Percentiles rank a stretch among this genome's conserved stretches.
Conservation (phyloP, 2,113 vertebrate species). For the Phocoena sinus region DNA sequence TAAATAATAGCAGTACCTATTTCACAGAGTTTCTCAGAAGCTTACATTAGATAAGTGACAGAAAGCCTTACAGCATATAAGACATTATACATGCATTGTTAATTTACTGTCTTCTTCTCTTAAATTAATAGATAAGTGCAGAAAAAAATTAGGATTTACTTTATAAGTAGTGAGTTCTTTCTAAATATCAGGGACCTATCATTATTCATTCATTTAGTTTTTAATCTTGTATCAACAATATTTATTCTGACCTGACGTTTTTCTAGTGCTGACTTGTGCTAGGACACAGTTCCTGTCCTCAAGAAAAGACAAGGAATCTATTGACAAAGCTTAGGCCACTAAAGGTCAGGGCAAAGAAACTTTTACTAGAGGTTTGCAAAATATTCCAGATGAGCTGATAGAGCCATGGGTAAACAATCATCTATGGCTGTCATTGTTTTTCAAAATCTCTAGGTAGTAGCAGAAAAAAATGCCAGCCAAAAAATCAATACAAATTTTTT, state of each 20-base stretch:
- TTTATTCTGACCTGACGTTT: not conserved
- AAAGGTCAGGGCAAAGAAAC: not conserved
- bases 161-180: not conserved
- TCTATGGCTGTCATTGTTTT: not conserved
- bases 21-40: not conserved
- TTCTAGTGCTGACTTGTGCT: not conserved
- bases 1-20: not conserved
- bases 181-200: not conserved
- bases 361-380: not conserved
- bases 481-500: not conserved
- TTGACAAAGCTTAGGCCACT: not conserved
- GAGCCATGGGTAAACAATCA: not conserved
- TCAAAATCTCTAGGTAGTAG: not conserved
- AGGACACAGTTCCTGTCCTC: not conserved
- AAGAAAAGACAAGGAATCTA: not conserved
- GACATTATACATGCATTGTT: not conserved
- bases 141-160: not conserved
- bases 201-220: not conserved
- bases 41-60: not conserved
- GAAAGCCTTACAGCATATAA: not conserved
- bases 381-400: not conserved
- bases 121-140: not conserved
- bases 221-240: not conserved
- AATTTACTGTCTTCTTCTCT: not conserved
- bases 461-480: not conserved